phyloP scores from a whole-genome alignment of 2,888 invertebrate species.

The Punctoribates punctum region DNA sequence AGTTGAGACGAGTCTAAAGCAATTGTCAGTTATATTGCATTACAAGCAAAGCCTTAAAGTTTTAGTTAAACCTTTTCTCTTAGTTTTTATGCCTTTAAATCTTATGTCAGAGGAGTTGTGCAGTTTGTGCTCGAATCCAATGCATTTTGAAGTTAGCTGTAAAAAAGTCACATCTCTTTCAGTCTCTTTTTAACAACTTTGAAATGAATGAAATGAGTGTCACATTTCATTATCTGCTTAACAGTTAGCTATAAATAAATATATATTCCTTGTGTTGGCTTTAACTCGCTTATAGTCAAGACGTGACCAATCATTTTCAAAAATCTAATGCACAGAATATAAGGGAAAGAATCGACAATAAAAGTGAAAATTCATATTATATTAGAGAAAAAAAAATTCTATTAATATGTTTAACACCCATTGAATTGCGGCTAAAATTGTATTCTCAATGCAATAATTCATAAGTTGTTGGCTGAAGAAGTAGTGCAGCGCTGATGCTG shows the following conservation, averaged over 20 bases:
- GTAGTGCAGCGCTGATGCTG: neutral
- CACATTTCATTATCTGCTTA: constrained; percentile 14
- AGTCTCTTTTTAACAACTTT: neutral
- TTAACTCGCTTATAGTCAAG: neutral
- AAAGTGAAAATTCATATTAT: no score
- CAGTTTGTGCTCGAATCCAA: neutral
- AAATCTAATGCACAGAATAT: neutral
- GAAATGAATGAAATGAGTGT: constrained; percentile 17
- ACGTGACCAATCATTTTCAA: neutral
- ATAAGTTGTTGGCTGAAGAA: neutral
- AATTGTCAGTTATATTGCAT: constrained; percentile 14
- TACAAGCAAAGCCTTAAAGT: constrained; percentile 7
- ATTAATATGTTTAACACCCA: no score
- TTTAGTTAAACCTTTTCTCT: constrained; percentile 8
- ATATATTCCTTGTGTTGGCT: neutral
- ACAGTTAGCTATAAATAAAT: constrained; percentile 14
- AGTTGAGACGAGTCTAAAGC: neutral
- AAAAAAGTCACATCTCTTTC: constrained; percentile 5
- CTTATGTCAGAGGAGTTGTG: neutral
- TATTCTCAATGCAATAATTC: neutral
- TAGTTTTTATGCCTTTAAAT: neutral
- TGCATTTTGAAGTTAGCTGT: neutral
- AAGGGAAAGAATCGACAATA: no score
- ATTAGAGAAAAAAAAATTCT: no score
- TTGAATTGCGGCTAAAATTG: no score